A percentile compares a stretch with the other conserved stretches of the same genome.
Conservation (phyloP, 2,113 vertebrate species). For the Sterna hirundo region DNA sequence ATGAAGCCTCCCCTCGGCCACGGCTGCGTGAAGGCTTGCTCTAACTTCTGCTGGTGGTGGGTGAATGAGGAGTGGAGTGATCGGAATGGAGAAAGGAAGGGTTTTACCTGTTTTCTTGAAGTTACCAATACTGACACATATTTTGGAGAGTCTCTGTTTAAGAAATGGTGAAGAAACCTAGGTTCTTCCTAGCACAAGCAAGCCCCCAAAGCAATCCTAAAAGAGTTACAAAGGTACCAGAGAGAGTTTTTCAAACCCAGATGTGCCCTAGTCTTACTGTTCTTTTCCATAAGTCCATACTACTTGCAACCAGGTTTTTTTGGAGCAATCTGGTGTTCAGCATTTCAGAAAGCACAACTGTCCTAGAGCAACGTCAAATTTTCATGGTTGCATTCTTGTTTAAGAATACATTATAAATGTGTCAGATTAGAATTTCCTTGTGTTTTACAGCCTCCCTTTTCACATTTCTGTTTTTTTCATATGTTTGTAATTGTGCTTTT, state of each 20-base stretch:
- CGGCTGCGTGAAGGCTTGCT: not conserved
- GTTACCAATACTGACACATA: not conserved
- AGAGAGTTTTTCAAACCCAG: not conserved
- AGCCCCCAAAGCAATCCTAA: not conserved
- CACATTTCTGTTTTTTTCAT: not conserved
- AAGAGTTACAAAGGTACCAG: not conserved
- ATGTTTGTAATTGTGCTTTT: not conserved
- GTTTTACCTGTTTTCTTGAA: not conserved
- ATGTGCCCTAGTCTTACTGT: not conserved
- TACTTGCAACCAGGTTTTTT: not conserved
- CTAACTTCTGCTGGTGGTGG: not conserved
- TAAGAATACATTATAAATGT: not conserved
- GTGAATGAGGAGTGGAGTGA: not conserved
- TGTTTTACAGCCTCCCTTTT: not conserved
- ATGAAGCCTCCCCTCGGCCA: not conserved
- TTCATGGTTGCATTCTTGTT: accelerated
- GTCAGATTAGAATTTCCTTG: not conserved
- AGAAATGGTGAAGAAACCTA: not conserved
- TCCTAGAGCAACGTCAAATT: not conserved
- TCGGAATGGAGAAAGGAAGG: not conserved
- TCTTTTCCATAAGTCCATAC: not conserved
- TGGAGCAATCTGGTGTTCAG: not conserved
- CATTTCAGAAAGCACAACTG: not conserved
- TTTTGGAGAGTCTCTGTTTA: not conserved
- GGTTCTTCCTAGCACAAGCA: not conserved